Conservation (phyloP, 2,888 invertebrate species). For the Ormyrus rosae region DNA sequence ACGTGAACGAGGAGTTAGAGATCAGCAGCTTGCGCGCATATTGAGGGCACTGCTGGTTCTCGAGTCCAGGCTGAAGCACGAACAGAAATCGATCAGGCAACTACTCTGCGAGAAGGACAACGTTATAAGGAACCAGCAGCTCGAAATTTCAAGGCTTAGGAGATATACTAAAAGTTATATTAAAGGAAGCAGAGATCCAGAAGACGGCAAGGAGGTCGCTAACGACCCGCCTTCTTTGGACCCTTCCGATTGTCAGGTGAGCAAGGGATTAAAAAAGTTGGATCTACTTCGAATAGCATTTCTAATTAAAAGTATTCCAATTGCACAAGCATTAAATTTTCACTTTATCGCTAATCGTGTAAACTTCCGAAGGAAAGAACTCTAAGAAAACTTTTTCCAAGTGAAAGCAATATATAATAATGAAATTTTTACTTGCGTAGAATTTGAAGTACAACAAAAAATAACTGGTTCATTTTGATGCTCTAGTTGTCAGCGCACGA, state of each 20-base stretch:
- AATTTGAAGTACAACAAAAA: too few species aligned
- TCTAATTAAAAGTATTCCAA: too few species aligned
- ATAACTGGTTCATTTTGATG: too few species aligned
- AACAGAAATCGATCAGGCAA: slow-evolving; percentile 84
- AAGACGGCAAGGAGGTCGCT: slow-evolving; percentile 59
- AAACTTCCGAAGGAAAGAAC: too few species aligned
- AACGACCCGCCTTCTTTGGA: slow-evolving; percentile 47
- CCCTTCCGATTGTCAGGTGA: slow-evolving; percentile 57
- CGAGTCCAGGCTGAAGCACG: slow-evolving; percentile 84
- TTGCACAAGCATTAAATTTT: too few species aligned
- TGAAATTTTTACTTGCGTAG: too few species aligned
- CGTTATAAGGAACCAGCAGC: slow-evolving; percentile 83
- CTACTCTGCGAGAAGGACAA: slow-evolving; percentile 84
- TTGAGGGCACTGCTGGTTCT: slow-evolving; percentile 83
- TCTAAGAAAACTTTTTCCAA: too few species aligned
- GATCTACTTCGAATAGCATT: too few species aligned
- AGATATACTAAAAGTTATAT: slow-evolving; percentile 78
- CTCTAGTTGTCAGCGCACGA: too few species aligned
- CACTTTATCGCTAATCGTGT: too few species aligned
- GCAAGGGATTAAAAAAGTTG: background rate
- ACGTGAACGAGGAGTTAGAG: slow-evolving; percentile 81
- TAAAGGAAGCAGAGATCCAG: slow-evolving; percentile 78
- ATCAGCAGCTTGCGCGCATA: slow-evolving; percentile 84
- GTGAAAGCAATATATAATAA: too few species aligned
- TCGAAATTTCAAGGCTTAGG: slow-evolving; percentile 82